A percentile compares a stretch with the other conserved stretches of the same genome.
These are phyloP conservation scores for Acrocephalus kingi DNA, from an alignment of 2,113 vertebrate genomes.

Conservation along the genomic window DNA sequence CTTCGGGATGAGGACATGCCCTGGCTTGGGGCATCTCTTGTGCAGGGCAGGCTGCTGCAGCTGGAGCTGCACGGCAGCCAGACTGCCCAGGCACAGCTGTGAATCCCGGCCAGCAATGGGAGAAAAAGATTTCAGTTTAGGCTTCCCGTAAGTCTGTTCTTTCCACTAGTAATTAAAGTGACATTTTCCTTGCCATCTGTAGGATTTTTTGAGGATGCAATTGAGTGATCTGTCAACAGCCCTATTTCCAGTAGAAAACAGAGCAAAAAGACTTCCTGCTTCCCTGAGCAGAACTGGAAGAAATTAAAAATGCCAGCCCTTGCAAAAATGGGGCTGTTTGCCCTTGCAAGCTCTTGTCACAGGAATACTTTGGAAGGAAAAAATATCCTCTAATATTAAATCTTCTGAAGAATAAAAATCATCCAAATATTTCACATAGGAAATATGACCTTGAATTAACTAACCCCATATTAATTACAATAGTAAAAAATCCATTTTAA, in stretches of 20 bases:
- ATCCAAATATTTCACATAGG: background rate
- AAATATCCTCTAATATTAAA: background rate
- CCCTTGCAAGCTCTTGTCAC: background rate
- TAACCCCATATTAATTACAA: background rate
- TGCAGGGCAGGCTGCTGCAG: background rate
- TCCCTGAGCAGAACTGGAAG: background rate
- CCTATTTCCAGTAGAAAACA: conserved; percentile 9
- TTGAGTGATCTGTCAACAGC: conserved; percentile 23
- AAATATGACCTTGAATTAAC: background rate
- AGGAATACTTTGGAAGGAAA: background rate
- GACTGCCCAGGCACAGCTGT: background rate
- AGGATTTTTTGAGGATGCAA: conserved; percentile 17
- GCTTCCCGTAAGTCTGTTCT: background rate
- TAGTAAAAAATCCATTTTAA: background rate
- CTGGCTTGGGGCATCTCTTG: background rate
- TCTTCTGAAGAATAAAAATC: background rate
- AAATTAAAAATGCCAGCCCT: background rate
- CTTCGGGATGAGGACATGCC: background rate
- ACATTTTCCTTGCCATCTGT: conserved; percentile 60
- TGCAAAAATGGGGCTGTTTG: background rate
- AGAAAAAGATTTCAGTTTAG: background rate
- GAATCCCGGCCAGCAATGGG: background rate
- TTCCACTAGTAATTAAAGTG: conserved; percentile 38
- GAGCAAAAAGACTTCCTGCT: background rate
- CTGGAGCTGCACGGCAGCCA: rapidly evolving